Conservation (phyloP, 2,113 vertebrate genomes). For the Heterochromis multidens region DNA sequence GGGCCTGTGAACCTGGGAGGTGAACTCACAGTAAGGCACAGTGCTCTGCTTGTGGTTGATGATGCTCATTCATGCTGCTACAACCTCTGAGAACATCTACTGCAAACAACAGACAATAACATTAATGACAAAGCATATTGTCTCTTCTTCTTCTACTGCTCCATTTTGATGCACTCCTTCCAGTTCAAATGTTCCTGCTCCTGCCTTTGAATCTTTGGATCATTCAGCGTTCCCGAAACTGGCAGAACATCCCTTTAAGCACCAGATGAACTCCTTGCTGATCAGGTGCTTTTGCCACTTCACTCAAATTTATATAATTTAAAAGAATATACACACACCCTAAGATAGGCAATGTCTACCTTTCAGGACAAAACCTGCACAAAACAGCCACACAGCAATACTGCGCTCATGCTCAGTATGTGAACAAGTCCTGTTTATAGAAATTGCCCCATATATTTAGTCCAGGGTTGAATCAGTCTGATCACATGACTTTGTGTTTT, state of each 20-base stretch:
- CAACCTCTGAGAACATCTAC: slow-evolving; percentile 36
- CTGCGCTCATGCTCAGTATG: background rate
- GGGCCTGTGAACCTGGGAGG: slow-evolving; percentile 60
- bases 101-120: slow-evolving; percentile 7
- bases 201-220: slow-evolving; percentile 49
- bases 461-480: slow-evolving; percentile 19
- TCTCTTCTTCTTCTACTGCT: slow-evolving; percentile 36
- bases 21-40: slow-evolving; percentile 77
- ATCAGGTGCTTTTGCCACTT: slow-evolving; percentile 6
- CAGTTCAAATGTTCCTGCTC: background rate
- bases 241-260: slow-evolving; percentile 4
- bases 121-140: slow-evolving; percentile 16
- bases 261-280: background rate
- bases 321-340: background rate
- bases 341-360: background rate
- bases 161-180: background rate
- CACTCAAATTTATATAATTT: slow-evolving; percentile 12
- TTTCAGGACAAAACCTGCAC: slow-evolving; percentile 63
- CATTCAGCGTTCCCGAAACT: slow-evolving; percentile 12
- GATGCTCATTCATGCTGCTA: slow-evolving; percentile 65
- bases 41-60: slow-evolving; percentile 66
- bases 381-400: slow-evolving; percentile 10
- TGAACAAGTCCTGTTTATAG: background rate
- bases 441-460: background rate
- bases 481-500: slow-evolving; percentile 28